Conservation (phyloP, 2,113 vertebrate species). For the Salvelinus fontinalis region DNA sequence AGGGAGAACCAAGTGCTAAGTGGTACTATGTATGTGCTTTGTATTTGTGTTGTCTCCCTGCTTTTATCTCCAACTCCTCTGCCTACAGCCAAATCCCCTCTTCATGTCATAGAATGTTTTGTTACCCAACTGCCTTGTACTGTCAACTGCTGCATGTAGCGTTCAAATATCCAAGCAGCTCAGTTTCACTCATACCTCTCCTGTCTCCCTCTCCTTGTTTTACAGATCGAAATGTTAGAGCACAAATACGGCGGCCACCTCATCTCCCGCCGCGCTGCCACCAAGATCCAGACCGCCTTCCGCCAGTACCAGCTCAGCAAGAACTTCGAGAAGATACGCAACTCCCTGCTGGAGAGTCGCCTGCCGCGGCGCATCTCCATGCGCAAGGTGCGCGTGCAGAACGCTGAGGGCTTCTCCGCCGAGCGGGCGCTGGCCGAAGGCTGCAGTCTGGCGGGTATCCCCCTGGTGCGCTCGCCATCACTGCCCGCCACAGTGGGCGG, state of each 20-base stretch:
- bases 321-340: constrained; percentile 99
- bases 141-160: background rate
- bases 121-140: background rate
- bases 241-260: constrained; percentile 98
- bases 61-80: background rate
- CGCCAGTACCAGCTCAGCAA: constrained; percentile 99
- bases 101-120: background rate
- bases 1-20: background rate
- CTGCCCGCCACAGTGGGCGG: constrained; percentile 87
- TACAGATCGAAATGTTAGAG: constrained; percentile 98
- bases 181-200: constrained; percentile 12
- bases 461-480: constrained; percentile 88
- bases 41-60: background rate
- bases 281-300: constrained; percentile 98
- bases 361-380: constrained; percentile 93
- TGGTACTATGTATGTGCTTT: background rate
- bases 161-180: background rate
- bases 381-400: constrained; percentile 88
- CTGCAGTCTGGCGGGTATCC: constrained; percentile 86
- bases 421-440: constrained; percentile 92
- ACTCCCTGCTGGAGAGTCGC: constrained; percentile 95
- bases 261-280: constrained; percentile 93
- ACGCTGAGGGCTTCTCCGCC: constrained; percentile 84
- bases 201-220: constrained; percentile 34
- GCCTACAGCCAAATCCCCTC: background rate